These are phyloP conservation scores for Eospalax fontanierii DNA, from an alignment of 2,797 vertebrate genomes.

Conservation along the genomic window DNA sequence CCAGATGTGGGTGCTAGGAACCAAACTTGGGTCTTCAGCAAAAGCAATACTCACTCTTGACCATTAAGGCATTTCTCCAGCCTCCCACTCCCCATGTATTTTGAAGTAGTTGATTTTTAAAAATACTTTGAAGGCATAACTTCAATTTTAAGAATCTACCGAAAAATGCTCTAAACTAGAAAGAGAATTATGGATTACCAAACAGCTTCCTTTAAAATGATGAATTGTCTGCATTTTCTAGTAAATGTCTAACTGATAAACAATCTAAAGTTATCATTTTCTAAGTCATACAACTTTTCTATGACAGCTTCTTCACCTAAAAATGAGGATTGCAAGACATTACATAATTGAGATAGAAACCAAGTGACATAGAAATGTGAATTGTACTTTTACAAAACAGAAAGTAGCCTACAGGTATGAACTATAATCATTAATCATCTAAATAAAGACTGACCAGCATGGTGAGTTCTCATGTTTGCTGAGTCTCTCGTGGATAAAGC, in stretches of 20 bases:
- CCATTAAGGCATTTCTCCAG: background rate
- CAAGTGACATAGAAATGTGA: constrained; percentile 39
- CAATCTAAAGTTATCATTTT: background rate
- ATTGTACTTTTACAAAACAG: background rate
- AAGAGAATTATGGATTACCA: constrained; percentile 8
- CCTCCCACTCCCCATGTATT: background rate
- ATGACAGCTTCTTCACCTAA: constrained; percentile 21
- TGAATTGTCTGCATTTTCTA: background rate
- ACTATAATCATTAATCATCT: constrained; percentile 32
- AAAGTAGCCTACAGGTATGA: background rate
- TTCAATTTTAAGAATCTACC: constrained; percentile 12
- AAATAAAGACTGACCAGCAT: background rate
- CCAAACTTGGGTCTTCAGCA: background rate
- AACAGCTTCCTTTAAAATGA: constrained; percentile 32
- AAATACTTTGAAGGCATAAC: background rate
- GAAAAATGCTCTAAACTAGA: constrained; percentile 31
- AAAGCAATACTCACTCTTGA: background rate
- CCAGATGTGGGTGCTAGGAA: background rate
- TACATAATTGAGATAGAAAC: constrained; percentile 4
- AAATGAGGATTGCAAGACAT: background rate
- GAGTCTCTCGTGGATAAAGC: constrained; percentile 28
- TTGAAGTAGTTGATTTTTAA: background rate
- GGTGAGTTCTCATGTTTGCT: constrained; percentile 18
- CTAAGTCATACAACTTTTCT: constrained; percentile 16
- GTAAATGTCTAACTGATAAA: background rate